phyloP scores from a whole-genome alignment of 30 jellyfish, hydroid and myxozoan species.

The Turritopsis dohrnii region DNA sequence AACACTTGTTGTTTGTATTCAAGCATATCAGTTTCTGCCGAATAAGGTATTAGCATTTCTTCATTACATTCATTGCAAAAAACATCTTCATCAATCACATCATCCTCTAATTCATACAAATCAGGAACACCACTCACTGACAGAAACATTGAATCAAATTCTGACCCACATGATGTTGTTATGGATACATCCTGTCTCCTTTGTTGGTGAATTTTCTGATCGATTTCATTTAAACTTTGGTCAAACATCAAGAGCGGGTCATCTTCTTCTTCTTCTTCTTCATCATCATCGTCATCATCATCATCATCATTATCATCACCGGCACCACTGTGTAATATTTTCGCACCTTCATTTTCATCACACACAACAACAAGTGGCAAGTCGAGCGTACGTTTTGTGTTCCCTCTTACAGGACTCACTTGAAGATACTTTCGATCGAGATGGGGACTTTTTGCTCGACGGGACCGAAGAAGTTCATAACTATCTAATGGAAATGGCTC shows the following conservation, averaged over 20 bases:
- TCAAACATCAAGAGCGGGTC: not conserved
- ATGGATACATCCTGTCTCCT: not conserved
- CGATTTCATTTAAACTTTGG: not conserved
- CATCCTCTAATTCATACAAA: not conserved
- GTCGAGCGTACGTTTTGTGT: not conserved
- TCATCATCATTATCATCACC: too few species aligned
- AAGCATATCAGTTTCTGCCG: not conserved
- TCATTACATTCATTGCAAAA: not conserved
- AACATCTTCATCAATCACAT: not conserved
- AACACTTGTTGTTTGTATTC: not conserved
- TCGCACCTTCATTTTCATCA: not conserved
- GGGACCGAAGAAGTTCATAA: not conserved
- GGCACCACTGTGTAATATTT: not conserved
- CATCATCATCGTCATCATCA: too few species aligned
- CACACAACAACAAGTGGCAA: not conserved
- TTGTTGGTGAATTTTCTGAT: not conserved
- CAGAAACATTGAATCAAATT: not conserved
- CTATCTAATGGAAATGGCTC: not conserved
- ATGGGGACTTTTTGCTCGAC: not conserved
- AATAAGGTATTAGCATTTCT: not conserved
- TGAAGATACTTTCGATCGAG: not conserved
- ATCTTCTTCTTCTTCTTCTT: too few species aligned
- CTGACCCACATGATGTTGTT: not conserved
- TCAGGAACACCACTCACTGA: not conserved
- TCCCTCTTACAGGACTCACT: not conserved